Evolutionary conservation across 2,888 invertebrate genomes (phyloP), one percentile per base, ranked within the genome.

Genomic region (Synergus japonicus): DNA sequence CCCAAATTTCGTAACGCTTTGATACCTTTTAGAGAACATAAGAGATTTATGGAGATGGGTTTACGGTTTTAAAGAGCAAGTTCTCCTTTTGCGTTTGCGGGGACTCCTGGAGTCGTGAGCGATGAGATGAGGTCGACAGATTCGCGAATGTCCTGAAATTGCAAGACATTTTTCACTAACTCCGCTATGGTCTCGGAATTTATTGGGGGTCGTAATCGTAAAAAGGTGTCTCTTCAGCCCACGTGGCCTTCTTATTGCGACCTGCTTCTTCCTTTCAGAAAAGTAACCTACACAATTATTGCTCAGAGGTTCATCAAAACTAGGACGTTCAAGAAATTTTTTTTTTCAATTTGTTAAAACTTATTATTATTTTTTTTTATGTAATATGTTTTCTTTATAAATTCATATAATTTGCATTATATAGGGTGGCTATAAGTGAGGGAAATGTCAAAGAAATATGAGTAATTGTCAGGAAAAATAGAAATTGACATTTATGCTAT

Each of bases 1-100:
- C 69, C 43, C 43, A 69, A 78, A 69, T 78, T 78, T 78, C 60
- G 78, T 60, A 78, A 78, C 78, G 69, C 58, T 29, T 41, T 69
- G 69, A 58, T 73, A 54, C 73, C 43, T 67, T 78, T 78, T 46
- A 60, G 22, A 44, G 64, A 77, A 77, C 29, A 73, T 54, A n/a
- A 54, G 37, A 49, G 73, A 73, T 73, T 73, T 73, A 73, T 73
- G 73, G 54, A 73, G 73, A 73, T 54, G 73, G 37, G 13, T 73
- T 54, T 73, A 73, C 37, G 49, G 37, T 73, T 73, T 66, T 44
- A 67, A 67, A 67, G 44, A 67, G 44, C 44, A 67, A 67, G 22
- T 46, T 29, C 29, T 37, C 4, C 73, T 54, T 73, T 73, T 54
- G n/a, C 46, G 49, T 73, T 49, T 46, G 49, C 49, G 37, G 49